Evolutionary conservation across 2,113 vertebrate species (phyloP).

Genomic region (pig (Sus scrofa)): DNA sequence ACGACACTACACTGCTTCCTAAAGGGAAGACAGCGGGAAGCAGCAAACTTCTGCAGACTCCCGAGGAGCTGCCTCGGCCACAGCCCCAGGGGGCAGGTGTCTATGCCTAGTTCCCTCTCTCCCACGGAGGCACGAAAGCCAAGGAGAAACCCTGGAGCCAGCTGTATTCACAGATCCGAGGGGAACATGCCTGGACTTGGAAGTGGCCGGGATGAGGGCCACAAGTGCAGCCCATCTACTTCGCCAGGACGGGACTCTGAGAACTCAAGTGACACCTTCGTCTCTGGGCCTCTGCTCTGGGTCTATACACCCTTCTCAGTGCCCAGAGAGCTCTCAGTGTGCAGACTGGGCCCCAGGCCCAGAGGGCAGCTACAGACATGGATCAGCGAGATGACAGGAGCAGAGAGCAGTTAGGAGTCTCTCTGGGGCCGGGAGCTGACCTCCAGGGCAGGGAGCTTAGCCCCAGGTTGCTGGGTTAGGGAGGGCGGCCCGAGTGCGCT

Average conservation of each 20-base stretch:
- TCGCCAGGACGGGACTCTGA: background rate
- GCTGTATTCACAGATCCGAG: background rate
- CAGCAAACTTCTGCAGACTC: background rate
- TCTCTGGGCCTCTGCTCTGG: background rate
- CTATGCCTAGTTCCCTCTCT: background rate
- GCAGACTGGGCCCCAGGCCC: background rate
- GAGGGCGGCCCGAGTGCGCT: accelerated
- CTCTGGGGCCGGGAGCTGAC: background rate
- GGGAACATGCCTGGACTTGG: background rate
- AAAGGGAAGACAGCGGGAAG: background rate
- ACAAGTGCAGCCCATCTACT: background rate
- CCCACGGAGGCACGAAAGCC: background rate
- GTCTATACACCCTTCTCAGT: background rate
- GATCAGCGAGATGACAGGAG: background rate
- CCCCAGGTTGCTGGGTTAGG: background rate
- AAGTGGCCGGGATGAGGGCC: background rate
- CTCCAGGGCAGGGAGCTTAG: background rate
- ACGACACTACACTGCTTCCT: background rate
- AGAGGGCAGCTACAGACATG: background rate
- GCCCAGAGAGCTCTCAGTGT: background rate
- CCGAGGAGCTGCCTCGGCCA: background rate
- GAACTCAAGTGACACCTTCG: background rate
- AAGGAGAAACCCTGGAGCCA: background rate
- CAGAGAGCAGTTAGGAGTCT: background rate
- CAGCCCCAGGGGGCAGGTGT: background rate